Evolutionary conservation across 2,888 invertebrate species (phyloP).

Genomic region (Erpobdella octoculata): DNA sequence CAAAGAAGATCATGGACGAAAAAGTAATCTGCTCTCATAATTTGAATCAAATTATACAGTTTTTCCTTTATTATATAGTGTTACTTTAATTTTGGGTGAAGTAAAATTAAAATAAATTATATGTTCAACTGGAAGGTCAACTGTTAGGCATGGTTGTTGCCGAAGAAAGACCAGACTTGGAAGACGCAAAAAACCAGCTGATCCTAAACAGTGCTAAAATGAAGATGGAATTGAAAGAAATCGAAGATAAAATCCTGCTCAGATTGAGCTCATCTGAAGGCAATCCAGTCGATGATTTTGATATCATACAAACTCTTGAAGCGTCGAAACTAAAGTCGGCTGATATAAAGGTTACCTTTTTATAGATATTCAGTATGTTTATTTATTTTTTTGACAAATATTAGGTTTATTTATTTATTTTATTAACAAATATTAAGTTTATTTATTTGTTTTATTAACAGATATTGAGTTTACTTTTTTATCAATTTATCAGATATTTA

Average conservation of each 20-base stretch:
- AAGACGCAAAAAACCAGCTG: slow-evolving; percentile 54
- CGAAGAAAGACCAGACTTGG: slow-evolving; percentile 53
- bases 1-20: slow-evolving; percentile 55
- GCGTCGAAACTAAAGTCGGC: slow-evolving; percentile 52
- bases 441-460: too few relatives aligned
- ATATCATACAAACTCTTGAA: slow-evolving; percentile 62
- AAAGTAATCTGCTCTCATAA: too few relatives aligned
- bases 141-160: slow-evolving; percentile 53
- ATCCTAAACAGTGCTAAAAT: slow-evolving; percentile 69
- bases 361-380: not conserved
- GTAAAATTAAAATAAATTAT: too few relatives aligned
- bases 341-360: slow-evolving; percentile 48
- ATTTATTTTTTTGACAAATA: too few relatives aligned
- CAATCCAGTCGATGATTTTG: slow-evolving; percentile 69
- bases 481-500: too few relatives aligned
- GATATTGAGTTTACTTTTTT: too few relatives aligned
- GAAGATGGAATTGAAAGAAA: slow-evolving; percentile 67
- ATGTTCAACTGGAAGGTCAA: slow-evolving; percentile 54
- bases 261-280: slow-evolving; percentile 58
- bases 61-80: too few relatives aligned
- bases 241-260: slow-evolving; percentile 52
- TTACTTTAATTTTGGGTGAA: too few relatives aligned
- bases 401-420: too few relatives aligned
- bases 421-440: too few relatives aligned
- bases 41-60: too few relatives aligned